Evolutionary conservation across 2,888 invertebrate species (phyloP).

Genomic region (Perizoma affinitatum): DNA sequence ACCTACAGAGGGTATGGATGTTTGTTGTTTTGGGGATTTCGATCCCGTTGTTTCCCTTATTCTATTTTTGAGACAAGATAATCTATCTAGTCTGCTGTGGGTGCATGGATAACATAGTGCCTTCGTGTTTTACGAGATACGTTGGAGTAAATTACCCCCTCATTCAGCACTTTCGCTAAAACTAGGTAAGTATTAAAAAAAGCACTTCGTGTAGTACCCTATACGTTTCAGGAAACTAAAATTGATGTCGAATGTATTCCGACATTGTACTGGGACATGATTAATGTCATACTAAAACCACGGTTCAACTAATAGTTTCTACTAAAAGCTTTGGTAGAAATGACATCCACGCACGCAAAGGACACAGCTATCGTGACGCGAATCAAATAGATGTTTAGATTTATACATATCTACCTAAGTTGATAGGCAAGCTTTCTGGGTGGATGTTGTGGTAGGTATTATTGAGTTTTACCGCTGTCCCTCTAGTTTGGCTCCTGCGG

Average conservation of each 20-base stretch:
- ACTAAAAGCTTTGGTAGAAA: conserved; percentile 19
- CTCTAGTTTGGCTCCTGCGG: no score
- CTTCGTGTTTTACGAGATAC: background rate
- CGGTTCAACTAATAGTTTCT: conserved; percentile 1
- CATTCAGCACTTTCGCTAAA: conserved; percentile 5
- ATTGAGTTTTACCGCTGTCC: no score
- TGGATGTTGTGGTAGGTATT: no score
- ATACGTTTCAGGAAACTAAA: background rate
- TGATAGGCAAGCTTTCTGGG: no score
- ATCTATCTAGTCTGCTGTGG: no score
- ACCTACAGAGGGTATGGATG: no score
- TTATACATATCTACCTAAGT: no score
- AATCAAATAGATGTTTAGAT: conserved; percentile 9
- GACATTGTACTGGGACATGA: conserved; percentile 21
- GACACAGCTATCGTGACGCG: conserved; percentile 1
- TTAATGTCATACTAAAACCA: conserved; percentile 8
- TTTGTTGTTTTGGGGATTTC: no score
- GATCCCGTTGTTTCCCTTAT: no score
- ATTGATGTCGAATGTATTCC: conserved; percentile 3
- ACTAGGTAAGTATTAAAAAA: conserved; percentile 5
- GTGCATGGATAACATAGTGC: no score
- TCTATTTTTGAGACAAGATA: background rate
- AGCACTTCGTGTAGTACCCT: conserved; percentile 3
- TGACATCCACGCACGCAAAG: conserved; percentile 22
- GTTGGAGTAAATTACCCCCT: background rate